Conservation (phyloP, 2,797 vertebrate genomes). For the Oreonectes daqikongensis region DNA sequence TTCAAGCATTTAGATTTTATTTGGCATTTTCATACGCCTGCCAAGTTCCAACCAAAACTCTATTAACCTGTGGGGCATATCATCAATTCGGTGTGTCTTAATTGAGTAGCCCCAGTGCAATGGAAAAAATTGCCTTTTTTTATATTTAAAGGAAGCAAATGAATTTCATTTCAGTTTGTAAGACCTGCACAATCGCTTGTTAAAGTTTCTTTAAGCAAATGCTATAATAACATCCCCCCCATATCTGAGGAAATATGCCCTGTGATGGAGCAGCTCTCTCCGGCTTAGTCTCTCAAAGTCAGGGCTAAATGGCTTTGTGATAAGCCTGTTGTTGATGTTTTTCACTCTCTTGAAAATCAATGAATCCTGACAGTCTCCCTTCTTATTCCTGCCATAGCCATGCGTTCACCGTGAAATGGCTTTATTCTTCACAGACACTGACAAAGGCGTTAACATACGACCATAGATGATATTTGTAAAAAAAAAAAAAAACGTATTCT, state of each 20-base stretch:
- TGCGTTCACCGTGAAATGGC: slow-evolving; percentile 56
- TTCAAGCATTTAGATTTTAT: slow-evolving; percentile 36
- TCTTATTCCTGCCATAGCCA: slow-evolving; percentile 51
- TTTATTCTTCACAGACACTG: slow-evolving; percentile 49
- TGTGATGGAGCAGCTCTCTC: slow-evolving; percentile 21
- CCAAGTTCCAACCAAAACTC: slow-evolving; percentile 40
- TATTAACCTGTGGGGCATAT: slow-evolving; percentile 41
- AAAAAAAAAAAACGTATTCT: slow-evolving; percentile 45
- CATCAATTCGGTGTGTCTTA: slow-evolving; percentile 34
- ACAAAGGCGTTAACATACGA: slow-evolving; percentile 26
- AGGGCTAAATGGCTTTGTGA: slow-evolving; percentile 49
- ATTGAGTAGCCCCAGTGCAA: slow-evolving; percentile 4
- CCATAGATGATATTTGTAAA: slow-evolving; percentile 46
- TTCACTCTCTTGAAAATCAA: slow-evolving; percentile 56
- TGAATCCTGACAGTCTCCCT: slow-evolving; percentile 57
- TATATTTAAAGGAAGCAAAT: slow-evolving; percentile 26
- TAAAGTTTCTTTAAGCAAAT: slow-evolving; percentile 35
- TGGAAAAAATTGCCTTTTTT: slow-evolving; percentile 31
- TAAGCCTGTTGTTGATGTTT: slow-evolving; percentile 56
- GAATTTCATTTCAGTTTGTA: slow-evolving; percentile 9
- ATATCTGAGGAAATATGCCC: slow-evolving; percentile 20
- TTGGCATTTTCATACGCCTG: slow-evolving; percentile 31
- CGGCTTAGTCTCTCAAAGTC: slow-evolving; percentile 36
- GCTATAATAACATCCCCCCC: slow-evolving; percentile 14
- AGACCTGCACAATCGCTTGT: slow-evolving; percentile 14